Base-by-base conservation (phyloP, 2,113 vertebrate genomes). In the Apeltes quadracus region DNA sequence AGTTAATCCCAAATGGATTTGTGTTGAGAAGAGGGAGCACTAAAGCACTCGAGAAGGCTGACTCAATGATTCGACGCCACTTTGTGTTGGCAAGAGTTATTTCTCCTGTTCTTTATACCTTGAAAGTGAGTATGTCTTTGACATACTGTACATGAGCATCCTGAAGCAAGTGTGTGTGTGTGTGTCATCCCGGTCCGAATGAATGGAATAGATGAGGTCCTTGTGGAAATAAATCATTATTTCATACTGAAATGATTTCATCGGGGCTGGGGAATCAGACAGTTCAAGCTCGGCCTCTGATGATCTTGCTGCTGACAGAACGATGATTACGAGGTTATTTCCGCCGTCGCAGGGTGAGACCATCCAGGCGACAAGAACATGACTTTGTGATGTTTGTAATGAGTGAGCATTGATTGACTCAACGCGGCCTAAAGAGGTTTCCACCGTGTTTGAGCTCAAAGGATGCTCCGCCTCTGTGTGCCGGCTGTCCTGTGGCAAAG, bases 351-450 rank as follows among this genome's bases (percentile, higher is more conserved):
- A 85, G 92, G 85, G 89, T 89, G 91, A 92, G 93, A 90, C 89
- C 91, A 93, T 93, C 91, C 91, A 91, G 87, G 84, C 88, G 92
- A 93, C 91, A 92, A 86, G 87, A 93, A 93, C 92, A 93, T 89
- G 92, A 93, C 91, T 93, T 92, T 90, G 88, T 91, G 92, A 93
- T 92, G 90, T 89, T 93, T 93, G 90, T 94, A 94, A 94, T 94
- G 92, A 93, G 91, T 91, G 89, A 92, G 87, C 92, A 93, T 88
- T 94, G 94, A 94, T 93, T 92, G 93, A 94, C 88, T 93, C 91
- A 78, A 89, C 79, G 65, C 84, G 50, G 81, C 81, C 84, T 90
- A 89, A 91, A 90, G 89, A 89, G 79, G 63, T 82, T 84, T 82
- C 72, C 76, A 65, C 78, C 80, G 76, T 62, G 83, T 85, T 88